These are phyloP conservation scores for Euplexia lucipara DNA, from an alignment of 2,888 invertebrate genomes.

Conservation along the genomic window DNA sequence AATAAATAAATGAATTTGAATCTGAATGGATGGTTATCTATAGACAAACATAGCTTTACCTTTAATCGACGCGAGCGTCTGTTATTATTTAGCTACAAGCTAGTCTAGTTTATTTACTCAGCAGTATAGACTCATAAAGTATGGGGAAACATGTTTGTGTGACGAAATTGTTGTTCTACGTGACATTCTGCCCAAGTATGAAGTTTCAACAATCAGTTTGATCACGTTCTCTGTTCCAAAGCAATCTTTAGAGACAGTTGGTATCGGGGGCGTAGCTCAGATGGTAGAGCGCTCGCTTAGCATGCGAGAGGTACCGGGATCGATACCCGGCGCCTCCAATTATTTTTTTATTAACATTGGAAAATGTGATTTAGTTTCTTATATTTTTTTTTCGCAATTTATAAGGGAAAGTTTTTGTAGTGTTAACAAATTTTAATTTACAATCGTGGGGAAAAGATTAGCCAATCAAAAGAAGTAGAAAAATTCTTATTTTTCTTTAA, in stretches of 20 bases:
- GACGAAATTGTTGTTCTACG: not conserved
- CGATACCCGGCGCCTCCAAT: conserved; percentile 91
- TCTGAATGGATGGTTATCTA: too few relatives aligned
- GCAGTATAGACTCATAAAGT: not conserved
- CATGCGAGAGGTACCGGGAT: conserved; percentile 91
- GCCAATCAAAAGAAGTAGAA: too few relatives aligned
- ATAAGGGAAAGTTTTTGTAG: too few relatives aligned
- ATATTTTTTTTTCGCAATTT: too few relatives aligned
- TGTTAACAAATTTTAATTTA: too few relatives aligned
- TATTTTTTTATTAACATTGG: too few relatives aligned
- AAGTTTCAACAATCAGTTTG: not conserved
- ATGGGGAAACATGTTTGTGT: not conserved
- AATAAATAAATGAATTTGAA: too few relatives aligned
- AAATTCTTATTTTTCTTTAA: too few relatives aligned
- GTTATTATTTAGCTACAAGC: not conserved
- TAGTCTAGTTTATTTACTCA: not conserved
- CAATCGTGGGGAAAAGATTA: too few relatives aligned
- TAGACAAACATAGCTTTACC: too few relatives aligned
- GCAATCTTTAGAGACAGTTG: not conserved
- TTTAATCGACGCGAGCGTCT: too few relatives aligned
- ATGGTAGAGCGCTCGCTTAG: conserved; percentile 92
- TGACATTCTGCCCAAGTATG: conserved; percentile 2
- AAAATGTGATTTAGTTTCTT: too few relatives aligned
- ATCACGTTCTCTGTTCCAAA: not conserved
- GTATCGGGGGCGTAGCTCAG: conserved; percentile 90